Conservation (phyloP, 35 echinoderm and acorn worm species). For the Heliocidaris tuberculata region DNA sequence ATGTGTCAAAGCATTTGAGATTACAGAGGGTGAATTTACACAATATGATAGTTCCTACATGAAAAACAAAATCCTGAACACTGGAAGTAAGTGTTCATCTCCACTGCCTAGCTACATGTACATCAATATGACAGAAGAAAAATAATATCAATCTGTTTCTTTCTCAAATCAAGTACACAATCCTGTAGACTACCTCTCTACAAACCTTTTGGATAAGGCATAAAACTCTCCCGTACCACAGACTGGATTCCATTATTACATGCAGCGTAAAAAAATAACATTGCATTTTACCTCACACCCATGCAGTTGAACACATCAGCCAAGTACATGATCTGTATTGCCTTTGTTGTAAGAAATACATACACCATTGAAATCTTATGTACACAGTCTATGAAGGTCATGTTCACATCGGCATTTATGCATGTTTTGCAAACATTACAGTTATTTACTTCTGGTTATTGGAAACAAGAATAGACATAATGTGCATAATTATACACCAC, state of each 20-base stretch:
- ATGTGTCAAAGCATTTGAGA: no score
- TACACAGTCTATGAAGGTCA: background rate
- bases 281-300: background rate
- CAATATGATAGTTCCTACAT: no score
- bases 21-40: no score
- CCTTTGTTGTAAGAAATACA: conserved; percentile 4
- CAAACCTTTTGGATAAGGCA: background rate
- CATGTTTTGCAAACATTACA: background rate
- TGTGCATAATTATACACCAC: no score
- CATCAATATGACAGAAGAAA: no score
- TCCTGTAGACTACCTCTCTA: background rate
- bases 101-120: no score
- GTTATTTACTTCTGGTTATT: no score
- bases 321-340: conserved; percentile 10
- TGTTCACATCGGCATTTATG: background rate
- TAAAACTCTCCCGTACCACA: background rate
- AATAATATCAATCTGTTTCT: no score
- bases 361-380: background rate
- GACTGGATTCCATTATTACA: background rate
- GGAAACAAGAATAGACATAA: no score
- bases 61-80: no score
- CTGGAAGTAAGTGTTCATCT: no score
- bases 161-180: no score
- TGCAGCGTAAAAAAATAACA: conserved; percentile 2
- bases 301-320: conserved; percentile 1